Evolutionary conservation across 1,140 invertebrate species (phyloP).

Genomic region (Nomia melanderi): DNA sequence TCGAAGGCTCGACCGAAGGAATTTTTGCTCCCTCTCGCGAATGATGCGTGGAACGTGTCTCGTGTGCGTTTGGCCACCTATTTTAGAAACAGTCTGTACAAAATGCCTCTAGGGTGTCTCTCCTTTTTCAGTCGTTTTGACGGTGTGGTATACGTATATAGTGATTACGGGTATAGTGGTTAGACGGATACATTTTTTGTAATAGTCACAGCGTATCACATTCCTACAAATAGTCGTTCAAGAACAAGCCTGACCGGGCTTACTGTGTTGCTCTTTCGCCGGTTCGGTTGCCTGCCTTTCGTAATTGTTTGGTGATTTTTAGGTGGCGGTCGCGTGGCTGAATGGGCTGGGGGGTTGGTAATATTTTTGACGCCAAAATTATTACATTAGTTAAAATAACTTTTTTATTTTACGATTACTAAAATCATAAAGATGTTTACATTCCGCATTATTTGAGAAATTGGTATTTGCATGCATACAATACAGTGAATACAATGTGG

Average conservation of each 20-base stretch:
- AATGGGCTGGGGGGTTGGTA: too few relatives aligned
- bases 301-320: background rate
- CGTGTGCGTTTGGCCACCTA: background rate
- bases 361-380: too few relatives aligned
- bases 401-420: too few relatives aligned
- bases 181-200: constrained; percentile 55
- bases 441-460: too few relatives aligned
- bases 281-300: background rate
- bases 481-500: too few relatives aligned
- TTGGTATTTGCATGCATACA: too few relatives aligned
- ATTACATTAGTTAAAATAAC: too few relatives aligned
- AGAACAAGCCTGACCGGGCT: background rate
- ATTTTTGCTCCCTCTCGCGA: background rate
- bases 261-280: background rate
- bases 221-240: constrained; percentile 41
- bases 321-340: too few relatives aligned
- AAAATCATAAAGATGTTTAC: too few relatives aligned
- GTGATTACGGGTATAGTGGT: constrained; percentile 20
- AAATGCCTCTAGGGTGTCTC: constrained; percentile 14
- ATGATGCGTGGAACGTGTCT: too few relatives aligned
- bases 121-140: constrained; percentile 8
- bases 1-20: too few relatives aligned
- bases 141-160: constrained; percentile 12
- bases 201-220: constrained; percentile 21
- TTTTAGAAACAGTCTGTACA: constrained; percentile 22